Evolutionary conservation across 2,888 invertebrate species (phyloP).

Genomic region (Steinernema carpocapsae): DNA sequence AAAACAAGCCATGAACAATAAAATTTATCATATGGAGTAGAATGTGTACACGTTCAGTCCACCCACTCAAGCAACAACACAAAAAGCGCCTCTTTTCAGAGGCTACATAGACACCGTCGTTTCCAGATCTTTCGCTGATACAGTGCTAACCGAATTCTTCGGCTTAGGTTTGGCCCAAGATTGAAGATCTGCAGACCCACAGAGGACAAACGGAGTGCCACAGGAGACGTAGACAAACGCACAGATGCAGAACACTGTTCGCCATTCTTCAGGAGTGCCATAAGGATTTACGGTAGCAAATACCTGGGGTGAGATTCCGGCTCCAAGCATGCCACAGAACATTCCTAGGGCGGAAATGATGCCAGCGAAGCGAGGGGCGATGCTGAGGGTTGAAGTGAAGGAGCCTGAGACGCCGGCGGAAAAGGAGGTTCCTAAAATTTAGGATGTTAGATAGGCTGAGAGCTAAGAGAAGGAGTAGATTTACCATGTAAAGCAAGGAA

Average conservation of each 20-base stretch:
- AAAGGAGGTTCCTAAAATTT: background rate
- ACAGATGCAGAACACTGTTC: constrained; percentile 39
- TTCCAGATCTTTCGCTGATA: background rate
- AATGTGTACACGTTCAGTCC: background rate
- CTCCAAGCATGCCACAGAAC: constrained; percentile 27
- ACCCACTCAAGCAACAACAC: constrained; percentile 23
- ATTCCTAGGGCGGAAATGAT: constrained; percentile 11
- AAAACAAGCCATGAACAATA: background rate
- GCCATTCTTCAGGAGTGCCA: constrained; percentile 45
- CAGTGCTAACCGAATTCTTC: background rate
- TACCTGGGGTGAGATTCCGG: background rate
- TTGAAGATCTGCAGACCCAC: constrained; percentile 37
- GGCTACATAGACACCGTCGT: background rate
- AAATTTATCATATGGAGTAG: constrained; percentile 2
- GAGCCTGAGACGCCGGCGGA: constrained; percentile 33
- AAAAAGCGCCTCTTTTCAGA: background rate
- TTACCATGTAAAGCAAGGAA: constrained; percentile 11
- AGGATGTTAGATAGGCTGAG: too few relatives aligned
- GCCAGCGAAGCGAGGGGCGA: constrained; percentile 19
- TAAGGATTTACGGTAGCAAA: constrained; percentile 15
- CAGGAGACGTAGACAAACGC: constrained; percentile 38
- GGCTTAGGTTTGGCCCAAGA: constrained; percentile 30
- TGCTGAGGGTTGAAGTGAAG: constrained; percentile 18
- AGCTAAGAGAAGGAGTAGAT: too few relatives aligned
- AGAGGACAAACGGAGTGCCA: constrained; percentile 35